phyloP scores from a whole-genome alignment of 2,888 invertebrate genomes.

The Tachina grossa region DNA sequence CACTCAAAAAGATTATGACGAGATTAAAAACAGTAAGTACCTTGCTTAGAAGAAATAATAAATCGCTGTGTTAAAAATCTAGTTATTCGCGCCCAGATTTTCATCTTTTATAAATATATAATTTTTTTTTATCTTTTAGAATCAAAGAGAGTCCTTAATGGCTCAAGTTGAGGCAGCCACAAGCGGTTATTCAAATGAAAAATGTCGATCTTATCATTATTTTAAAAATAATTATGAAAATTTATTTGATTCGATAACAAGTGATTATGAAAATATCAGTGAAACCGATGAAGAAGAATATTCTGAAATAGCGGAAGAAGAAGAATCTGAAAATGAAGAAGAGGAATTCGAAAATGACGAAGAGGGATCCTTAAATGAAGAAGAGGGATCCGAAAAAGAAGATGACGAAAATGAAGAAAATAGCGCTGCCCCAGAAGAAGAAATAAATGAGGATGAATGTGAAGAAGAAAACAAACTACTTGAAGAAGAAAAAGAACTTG shows the following conservation, averaged over 20 bases:
- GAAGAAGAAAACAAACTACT: constrained; percentile 73
- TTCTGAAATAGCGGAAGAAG: constrained; percentile 31
- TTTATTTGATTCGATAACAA: constrained; percentile 52
- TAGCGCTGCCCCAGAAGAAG: not conserved
- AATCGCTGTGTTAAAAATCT: too few relatives aligned
- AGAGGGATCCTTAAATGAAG: constrained; percentile 19
- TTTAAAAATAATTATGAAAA: constrained; percentile 82
- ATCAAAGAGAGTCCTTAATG: constrained; percentile 84
- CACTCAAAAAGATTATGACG: constrained; percentile 87
- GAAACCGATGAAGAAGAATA: constrained; percentile 75
- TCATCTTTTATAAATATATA: too few relatives aligned
- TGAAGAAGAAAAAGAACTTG: not conserved
- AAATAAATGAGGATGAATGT: not conserved
- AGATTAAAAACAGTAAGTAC: constrained; percentile 84
- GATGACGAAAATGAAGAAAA: constrained; percentile 30
- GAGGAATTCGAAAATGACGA: constrained; percentile 45
- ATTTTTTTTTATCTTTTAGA: constrained; percentile 71
- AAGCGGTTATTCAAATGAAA: constrained; percentile 86
- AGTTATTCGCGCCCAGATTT: not conserved
- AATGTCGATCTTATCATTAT: constrained; percentile 85
- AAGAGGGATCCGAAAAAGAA: not conserved
- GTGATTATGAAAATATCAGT: constrained; percentile 48
- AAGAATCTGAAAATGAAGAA: constrained; percentile 24
- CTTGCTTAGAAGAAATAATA: too few relatives aligned
- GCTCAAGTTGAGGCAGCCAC: constrained; percentile 86